Evolutionary conservation across 2,797 vertebrate species (phyloP).

Genomic region (Remorina albescens): DNA sequence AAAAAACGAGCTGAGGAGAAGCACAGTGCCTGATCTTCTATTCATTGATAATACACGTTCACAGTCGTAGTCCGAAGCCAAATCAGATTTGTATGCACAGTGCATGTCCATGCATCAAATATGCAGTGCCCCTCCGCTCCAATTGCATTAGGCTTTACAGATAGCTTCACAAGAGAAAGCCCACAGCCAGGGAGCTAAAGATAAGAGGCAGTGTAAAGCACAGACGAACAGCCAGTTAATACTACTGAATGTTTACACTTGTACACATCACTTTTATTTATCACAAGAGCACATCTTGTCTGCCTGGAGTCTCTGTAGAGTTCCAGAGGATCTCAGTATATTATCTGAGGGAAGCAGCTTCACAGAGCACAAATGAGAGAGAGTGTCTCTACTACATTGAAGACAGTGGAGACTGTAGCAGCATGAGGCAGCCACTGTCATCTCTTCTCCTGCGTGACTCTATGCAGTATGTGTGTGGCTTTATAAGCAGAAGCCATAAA

Average conservation of each 20-base stretch:
- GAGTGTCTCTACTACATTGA: slow-evolving; percentile 49
- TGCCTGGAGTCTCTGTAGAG: slow-evolving; percentile 65
- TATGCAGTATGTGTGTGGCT: slow-evolving; percentile 7
- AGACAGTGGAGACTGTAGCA: slow-evolving; percentile 38
- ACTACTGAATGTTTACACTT: slow-evolving; percentile 79
- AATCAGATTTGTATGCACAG: slow-evolving; percentile 39
- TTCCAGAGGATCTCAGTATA: slow-evolving; percentile 61
- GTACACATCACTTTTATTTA: slow-evolving; percentile 77
- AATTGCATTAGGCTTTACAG: slow-evolving; percentile 62
- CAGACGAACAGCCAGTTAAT: slow-evolving; percentile 52
- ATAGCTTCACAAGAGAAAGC: slow-evolving; percentile 55
- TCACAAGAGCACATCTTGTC: slow-evolving; percentile 78
- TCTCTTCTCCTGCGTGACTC: slow-evolving; percentile 53
- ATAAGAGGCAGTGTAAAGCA: slow-evolving; percentile 43
- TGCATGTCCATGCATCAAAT: slow-evolving; percentile 53
- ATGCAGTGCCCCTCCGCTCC: slow-evolving; percentile 51
- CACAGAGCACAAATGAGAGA: slow-evolving; percentile 48
- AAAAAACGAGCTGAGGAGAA: slow-evolving; percentile 11
- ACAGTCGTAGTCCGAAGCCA: slow-evolving; percentile 1
- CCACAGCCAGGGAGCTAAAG: slow-evolving; percentile 47
- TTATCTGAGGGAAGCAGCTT: slow-evolving; percentile 83
- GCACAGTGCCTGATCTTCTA: slow-evolving; percentile 4
- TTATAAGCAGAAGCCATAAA: neutral
- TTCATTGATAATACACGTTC: slow-evolving; percentile 45
- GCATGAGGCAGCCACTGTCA: slow-evolving; percentile 54